Base-by-base conservation (phyloP, 1,140 invertebrate genomes). In the Druon quercuslanigerum region DNA sequence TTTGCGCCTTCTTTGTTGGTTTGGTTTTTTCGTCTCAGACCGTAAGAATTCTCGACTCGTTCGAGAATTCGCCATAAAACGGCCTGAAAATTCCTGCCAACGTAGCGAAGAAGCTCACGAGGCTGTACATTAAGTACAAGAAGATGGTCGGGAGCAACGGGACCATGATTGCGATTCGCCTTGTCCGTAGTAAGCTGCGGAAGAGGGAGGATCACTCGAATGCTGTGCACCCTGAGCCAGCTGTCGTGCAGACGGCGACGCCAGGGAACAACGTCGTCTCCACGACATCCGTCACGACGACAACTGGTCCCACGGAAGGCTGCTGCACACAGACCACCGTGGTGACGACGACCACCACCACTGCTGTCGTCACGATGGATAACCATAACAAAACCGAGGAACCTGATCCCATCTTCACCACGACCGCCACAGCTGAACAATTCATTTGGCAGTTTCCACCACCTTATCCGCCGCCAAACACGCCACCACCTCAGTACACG, bases 121-220 rank as follows among this genome's bases (percentile, higher is more conserved):
- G 84, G 83, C 84, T 91, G 83, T 90, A 86, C 83, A 77, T 80
- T 81, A 89, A 87, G 82, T 88, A 91, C 87, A 90, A 90, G 81
- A 92, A 92, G 83, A 95, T 96, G 95, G 95, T 96, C 86, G 95
- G 95, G 89, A 95, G 93, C 91, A 96, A 95, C 92, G 95, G 95
- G 88, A 96, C 95, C 88, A 94, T 96, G 93, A 94, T 96, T 91
- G 95, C 95, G 85, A 95, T 96, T 87, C 95, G 95, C 92, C 95
- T 96, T 94, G 95, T 96, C 91, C 95, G 95, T 93, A 96, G 95
- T 91, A 96, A 96, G 92, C 93, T 96, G 91, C 93, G 95, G 85
- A 96, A 96, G 92, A 92, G 95, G 77, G 95, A 96, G 91, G 95
- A 96, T 85, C 94, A 94, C 87, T 92, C 93, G 78, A 93, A 94